A percentile compares a stretch with the other conserved stretches of the same genome.
Evolutionary conservation across 2,797 vertebrate genomes (phyloP).

Genomic region (Trichosurus vulpecula): DNA sequence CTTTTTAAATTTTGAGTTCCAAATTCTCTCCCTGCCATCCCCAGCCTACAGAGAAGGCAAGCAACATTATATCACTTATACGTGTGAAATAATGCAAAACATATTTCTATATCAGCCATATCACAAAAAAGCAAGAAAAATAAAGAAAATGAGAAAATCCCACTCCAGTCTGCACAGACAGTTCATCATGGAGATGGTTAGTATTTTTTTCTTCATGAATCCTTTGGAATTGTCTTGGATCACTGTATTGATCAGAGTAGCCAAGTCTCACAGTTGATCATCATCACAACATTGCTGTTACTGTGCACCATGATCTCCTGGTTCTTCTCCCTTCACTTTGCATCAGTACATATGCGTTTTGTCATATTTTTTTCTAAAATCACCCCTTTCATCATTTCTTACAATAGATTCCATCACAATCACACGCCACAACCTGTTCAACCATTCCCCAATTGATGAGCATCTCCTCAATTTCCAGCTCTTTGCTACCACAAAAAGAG

Average conservation of each 20-base stretch:
- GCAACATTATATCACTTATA: neutral
- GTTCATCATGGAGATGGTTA: no score
- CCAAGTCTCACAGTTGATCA: neutral
- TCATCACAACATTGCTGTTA: neutral
- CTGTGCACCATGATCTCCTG: neutral
- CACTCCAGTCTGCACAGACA: neutral
- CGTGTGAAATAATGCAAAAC: neutral
- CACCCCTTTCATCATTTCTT: neutral
- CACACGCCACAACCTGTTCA: neutral
- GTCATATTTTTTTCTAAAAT: neutral
- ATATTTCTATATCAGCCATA: neutral
- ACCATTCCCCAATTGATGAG: neutral
- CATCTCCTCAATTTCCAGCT: neutral
- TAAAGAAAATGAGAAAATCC: neutral
- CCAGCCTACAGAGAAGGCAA: no score
- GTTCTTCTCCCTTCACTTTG: neutral
- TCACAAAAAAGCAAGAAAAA: neutral
- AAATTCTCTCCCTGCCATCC: no score
- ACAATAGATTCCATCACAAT: neutral
- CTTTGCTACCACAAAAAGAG: neutral
- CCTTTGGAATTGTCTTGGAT: neutral
- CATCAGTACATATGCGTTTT: neutral
- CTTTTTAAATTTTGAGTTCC: no score
- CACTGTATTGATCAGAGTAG: neutral
- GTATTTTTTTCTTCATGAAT: no score